These are phyloP conservation scores for Cichladusa arquata DNA, from an alignment of 2,113 vertebrate species.

Conservation along the genomic window DNA sequence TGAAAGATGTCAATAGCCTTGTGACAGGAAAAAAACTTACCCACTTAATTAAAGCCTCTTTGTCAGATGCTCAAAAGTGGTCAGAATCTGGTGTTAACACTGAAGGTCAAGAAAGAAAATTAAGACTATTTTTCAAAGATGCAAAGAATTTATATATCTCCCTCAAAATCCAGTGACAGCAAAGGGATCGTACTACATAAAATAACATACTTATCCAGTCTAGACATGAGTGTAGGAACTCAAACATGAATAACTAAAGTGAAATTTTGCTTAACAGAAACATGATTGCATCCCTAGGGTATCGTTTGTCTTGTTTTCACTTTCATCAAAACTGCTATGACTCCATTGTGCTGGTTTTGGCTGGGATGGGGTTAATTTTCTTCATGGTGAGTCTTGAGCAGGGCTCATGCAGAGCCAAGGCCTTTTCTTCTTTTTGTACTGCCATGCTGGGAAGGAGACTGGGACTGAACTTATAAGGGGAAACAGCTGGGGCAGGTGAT, in stretches of 20 bases:
- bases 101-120: background rate
- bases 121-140: background rate
- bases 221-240: background rate
- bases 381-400: background rate
- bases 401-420: background rate
- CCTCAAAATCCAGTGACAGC: background rate
- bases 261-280: background rate
- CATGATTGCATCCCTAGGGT: background rate
- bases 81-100: background rate
- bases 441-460: background rate
- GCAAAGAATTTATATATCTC: background rate
- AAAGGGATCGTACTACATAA: background rate
- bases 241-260: background rate
- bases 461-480: fast-evolving
- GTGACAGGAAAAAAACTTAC: background rate
- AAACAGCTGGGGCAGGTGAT: background rate
- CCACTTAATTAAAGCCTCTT: background rate
- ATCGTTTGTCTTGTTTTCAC: background rate
- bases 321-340: background rate
- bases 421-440: background rate
- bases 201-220: background rate
- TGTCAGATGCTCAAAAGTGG: background rate
- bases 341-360: background rate
- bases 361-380: background rate
- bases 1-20: background rate